Percentiles rank a stretch among this genome's conserved stretches.
These are phyloP conservation scores for Saturnia japonica DNA, from an alignment of 2,888 invertebrate species.

Conservation along the genomic window DNA sequence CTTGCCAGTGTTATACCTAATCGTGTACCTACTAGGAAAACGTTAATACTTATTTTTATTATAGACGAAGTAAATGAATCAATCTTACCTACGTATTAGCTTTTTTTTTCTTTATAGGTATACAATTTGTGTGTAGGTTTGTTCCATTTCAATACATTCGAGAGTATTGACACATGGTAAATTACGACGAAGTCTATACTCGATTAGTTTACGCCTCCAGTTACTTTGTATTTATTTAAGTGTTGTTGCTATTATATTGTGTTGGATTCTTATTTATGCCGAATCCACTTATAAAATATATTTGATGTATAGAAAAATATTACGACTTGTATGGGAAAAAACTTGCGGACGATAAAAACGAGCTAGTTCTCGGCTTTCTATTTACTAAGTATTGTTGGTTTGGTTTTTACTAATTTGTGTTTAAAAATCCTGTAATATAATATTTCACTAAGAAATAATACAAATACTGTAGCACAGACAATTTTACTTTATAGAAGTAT, in stretches of 20 bases:
- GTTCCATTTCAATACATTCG: slow-evolving; percentile 2
- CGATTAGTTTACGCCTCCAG: background rate
- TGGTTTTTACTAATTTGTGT: no score
- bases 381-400: no score
- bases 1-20: background rate
- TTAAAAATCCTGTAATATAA: no score
- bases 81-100: slow-evolving; percentile 4
- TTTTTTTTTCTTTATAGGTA: background rate
- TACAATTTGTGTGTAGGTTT: slow-evolving; percentile 14
- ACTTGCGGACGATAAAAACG: no score
- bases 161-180: slow-evolving; percentile 5
- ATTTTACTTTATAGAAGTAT: background rate
- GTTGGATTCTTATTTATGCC: no score
- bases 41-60: slow-evolving; percentile 13
- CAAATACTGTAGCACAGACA: background rate
- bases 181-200: slow-evolving; percentile 4
- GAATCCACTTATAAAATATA: no score
- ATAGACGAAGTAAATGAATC: slow-evolving; percentile 11
- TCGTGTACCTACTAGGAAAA: slow-evolving; percentile 5
- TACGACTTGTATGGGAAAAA: no score
- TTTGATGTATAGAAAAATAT: no score
- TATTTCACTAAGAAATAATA: background rate
- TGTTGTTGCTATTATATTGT: background rate
- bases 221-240: slow-evolving; percentile 7
- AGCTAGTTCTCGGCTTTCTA: no score